Conservation (phyloP, 2,797 vertebrate species). For the Parauchenoglanis punctatus region DNA sequence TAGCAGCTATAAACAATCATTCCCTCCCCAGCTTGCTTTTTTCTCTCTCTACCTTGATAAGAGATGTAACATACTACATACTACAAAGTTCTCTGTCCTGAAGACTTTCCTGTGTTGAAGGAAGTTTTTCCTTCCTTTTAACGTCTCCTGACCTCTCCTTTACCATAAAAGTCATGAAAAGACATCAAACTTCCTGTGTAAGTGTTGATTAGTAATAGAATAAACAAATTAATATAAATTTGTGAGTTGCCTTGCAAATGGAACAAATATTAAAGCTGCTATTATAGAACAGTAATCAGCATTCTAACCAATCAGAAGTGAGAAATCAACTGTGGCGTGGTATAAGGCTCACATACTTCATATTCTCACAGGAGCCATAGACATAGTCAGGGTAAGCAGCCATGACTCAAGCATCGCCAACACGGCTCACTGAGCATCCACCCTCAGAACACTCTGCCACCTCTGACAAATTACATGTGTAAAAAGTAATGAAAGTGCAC, state of each 20-base stretch:
- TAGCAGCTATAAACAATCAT: neutral
- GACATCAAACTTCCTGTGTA: neutral
- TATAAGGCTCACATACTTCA: neutral
- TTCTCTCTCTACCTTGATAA: neutral
- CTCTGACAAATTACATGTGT: constrained; percentile 75
- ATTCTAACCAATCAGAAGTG: neutral
- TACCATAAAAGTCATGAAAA: neutral
- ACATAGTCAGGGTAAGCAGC: constrained; percentile 23
- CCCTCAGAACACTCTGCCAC: constrained; percentile 65
- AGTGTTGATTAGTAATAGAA: neutral
- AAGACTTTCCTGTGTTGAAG: neutral
- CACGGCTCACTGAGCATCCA: constrained; percentile 63
- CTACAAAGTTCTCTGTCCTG: neutral
- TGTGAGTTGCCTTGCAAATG: neutral
- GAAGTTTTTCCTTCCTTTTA: too few species aligned
- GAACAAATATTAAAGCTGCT: neutral
- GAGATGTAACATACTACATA: neutral
- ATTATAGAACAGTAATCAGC: neutral
- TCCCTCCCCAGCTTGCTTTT: neutral
- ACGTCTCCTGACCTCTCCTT: neutral
- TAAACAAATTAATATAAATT: neutral
- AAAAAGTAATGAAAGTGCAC: constrained; percentile 68
- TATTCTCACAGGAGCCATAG: neutral
- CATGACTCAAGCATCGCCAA: constrained; percentile 55
- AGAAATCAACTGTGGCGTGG: neutral